These are phyloP conservation scores for Cheilosia vulpina DNA, from an alignment of 2,888 invertebrate species.

Conservation along the genomic window DNA sequence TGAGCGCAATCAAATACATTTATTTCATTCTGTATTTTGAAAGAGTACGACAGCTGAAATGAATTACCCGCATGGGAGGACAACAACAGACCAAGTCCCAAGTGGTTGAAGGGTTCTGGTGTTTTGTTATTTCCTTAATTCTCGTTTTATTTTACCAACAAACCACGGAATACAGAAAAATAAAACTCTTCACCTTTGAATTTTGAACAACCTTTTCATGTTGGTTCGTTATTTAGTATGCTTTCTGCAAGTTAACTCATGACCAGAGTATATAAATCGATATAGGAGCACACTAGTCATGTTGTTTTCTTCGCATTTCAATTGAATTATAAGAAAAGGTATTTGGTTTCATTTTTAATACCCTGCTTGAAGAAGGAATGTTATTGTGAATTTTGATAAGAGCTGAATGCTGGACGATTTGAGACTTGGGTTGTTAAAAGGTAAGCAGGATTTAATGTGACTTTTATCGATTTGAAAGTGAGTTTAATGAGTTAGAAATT, in stretches of 20 bases:
- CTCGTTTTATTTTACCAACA: background rate
- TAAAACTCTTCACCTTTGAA: background rate
- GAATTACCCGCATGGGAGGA: background rate
- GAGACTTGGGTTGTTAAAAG: background rate
- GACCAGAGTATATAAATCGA: background rate
- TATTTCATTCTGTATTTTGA: background rate
- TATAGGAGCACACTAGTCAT: background rate
- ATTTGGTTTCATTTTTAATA: background rate
- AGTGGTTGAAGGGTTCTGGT: background rate
- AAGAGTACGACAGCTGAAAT: background rate
- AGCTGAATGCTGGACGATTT: background rate
- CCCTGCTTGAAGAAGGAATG: background rate
- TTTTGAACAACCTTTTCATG: background rate
- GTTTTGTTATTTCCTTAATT: background rate
- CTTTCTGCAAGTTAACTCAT: background rate
- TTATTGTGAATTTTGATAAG: background rate
- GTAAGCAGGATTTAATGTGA: no score
- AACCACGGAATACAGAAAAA: background rate
- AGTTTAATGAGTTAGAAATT: no score
- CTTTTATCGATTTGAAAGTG: no score
- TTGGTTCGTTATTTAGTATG: background rate
- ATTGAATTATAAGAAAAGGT: background rate
- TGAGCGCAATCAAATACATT: background rate
- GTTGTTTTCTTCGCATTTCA: background rate
- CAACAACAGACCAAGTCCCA: background rate